phyloP scores from a whole-genome alignment of 2,113 vertebrate genomes.

The Buteo buteo region DNA sequence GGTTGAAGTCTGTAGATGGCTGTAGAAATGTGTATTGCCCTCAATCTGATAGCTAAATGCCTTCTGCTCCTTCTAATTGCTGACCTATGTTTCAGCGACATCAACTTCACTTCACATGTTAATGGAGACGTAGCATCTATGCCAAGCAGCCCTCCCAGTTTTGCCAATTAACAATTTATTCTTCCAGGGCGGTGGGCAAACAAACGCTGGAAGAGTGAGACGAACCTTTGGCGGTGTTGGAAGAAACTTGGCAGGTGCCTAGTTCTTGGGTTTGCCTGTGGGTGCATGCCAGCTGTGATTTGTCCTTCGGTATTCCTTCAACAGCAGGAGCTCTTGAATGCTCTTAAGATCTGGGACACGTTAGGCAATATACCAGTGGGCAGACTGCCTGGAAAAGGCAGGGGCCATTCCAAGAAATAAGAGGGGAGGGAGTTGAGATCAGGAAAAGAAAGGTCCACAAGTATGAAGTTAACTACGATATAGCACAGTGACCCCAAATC shows the following conservation, averaged over 20 bases:
- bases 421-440: background rate
- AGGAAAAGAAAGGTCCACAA: background rate
- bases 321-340: background rate
- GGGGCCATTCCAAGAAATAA: background rate
- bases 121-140: fast-evolving
- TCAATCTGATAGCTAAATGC: background rate
- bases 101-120: background rate
- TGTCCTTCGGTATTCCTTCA: background rate
- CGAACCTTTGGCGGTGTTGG: constrained; percentile 87
- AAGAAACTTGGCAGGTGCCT: constrained; percentile 85
- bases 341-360: background rate
- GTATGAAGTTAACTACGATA: background rate
- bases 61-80: background rate
- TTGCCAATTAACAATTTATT: background rate
- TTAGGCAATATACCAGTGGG: background rate
- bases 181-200: constrained; percentile 81
- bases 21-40: background rate
- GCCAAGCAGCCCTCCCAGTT: background rate
- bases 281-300: background rate
- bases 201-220: constrained; percentile 81
- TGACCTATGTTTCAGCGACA: background rate
- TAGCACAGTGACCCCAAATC: background rate
- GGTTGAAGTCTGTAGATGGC: background rate
- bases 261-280: background rate
- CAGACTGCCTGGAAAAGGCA: constrained; percentile 7